phyloP scores from a whole-genome alignment of 2,888 invertebrate genomes.

The Meandrusa payeni region DNA sequence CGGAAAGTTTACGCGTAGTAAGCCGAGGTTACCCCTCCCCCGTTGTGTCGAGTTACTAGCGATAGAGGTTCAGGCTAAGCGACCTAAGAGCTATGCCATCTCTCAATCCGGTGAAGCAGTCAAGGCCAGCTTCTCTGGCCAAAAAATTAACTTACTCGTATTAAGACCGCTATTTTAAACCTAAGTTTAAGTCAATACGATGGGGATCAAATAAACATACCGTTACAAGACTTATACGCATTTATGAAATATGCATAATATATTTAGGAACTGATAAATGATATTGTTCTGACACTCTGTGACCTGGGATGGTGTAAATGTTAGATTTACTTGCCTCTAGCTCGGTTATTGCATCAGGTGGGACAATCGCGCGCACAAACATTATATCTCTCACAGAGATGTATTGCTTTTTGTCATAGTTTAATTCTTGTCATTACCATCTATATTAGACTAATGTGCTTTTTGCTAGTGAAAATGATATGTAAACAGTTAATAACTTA shows the following conservation, averaged over 20 bases:
- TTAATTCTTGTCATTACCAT: constrained; percentile 1
- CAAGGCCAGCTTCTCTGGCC: too few species aligned
- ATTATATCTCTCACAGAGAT: constrained; percentile 1
- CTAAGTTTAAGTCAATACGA: too few species aligned
- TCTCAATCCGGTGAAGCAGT: too few species aligned
- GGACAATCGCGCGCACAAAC: constrained; percentile 5
- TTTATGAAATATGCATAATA: constrained; percentile 2
- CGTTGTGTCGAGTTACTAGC: too few species aligned
- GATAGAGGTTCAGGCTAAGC: too few species aligned
- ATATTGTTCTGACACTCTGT: constrained; percentile 45
- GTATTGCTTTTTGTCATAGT: constrained; percentile 2
- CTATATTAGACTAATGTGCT: background rate
- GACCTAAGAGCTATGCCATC: too few species aligned
- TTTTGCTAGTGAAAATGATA: constrained; percentile 4
- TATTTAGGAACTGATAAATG: constrained; percentile 36
- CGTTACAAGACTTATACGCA: background rate
- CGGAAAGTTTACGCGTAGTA: too few species aligned
- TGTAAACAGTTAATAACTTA: too few species aligned
- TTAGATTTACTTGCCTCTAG: constrained; percentile 26
- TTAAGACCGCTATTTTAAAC: too few species aligned
- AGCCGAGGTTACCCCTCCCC: too few species aligned
- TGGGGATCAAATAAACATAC: too few species aligned
- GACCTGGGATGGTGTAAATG: constrained; percentile 45
- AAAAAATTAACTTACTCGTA: too few species aligned
- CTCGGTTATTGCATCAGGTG: constrained; percentile 3